Percentiles rank a stretch among this genome's conserved stretches.
phyloP scores from a whole-genome alignment of 2,888 invertebrate species.

The Sminthurinus aureus region DNA sequence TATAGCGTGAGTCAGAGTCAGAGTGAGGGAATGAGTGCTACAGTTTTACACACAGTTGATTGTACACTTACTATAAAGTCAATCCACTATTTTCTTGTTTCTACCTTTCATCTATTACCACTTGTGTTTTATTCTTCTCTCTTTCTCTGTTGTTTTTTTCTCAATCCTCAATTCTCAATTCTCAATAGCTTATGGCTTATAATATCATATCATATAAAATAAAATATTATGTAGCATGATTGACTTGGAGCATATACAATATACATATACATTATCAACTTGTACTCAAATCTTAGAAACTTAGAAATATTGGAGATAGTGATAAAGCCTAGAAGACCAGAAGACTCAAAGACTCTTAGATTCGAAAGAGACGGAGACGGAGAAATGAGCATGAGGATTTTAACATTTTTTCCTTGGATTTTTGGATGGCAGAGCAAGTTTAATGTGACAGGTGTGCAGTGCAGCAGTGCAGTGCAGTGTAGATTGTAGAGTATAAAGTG shows the following conservation, averaged over 20 bases:
- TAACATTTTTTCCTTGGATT: slow-evolving; percentile 21
- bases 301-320: too few relatives aligned
- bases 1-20: slow-evolving; percentile 21
- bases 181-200: neutral
- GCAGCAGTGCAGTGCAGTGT: neutral
- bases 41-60: slow-evolving; percentile 5
- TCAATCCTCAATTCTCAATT: neutral
- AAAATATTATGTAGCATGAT: neutral
- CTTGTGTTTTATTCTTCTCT: neutral
- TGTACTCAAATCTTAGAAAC: too few relatives aligned
- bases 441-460: slow-evolving; percentile 41
- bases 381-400: slow-evolving; percentile 11
- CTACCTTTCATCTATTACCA: neutral
- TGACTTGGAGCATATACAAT: too few relatives aligned
- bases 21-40: neutral
- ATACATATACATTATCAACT: too few relatives aligned
- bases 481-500: too few relatives aligned
- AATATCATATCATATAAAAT: neutral
- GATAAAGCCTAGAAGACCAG: too few relatives aligned
- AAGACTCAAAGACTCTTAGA: neutral
- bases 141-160: neutral
- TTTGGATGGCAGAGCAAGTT: slow-evolving; percentile 32
- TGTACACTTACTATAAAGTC: neutral
- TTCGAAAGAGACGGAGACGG: neutral
- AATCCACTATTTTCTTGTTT: neutral